Conservation (phyloP, 2,888 invertebrate species). For the Pegoplata infirma region DNA sequence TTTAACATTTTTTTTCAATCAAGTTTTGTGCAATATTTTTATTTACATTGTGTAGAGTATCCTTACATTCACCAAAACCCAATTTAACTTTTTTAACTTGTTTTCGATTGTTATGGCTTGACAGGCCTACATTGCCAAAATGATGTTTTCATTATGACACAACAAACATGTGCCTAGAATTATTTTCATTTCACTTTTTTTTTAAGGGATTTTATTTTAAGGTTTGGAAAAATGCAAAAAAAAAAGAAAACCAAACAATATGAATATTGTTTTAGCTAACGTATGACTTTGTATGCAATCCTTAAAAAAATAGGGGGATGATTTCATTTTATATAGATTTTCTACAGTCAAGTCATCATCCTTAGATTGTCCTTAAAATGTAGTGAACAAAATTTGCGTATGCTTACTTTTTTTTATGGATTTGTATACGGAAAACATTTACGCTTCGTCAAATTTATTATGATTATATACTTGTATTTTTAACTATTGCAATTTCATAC, state of each 20-base stretch:
- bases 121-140: slow-evolving; percentile 51
- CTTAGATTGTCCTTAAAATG: neutral
- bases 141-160: slow-evolving; percentile 56
- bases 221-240: slow-evolving; percentile 17
- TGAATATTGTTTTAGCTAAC: slow-evolving; percentile 30
- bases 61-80: too few relatives aligned
- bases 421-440: slow-evolving; percentile 45
- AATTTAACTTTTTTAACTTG: too few relatives aligned
- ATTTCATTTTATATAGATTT: slow-evolving; percentile 32
- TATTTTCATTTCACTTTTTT: neutral
- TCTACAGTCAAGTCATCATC: slow-evolving; percentile 35
- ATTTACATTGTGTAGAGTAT: too few relatives aligned
- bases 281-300: slow-evolving; percentile 9
- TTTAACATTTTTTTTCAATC: too few relatives aligned
- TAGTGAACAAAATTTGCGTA: slow-evolving; percentile 40
- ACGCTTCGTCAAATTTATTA: slow-evolving; percentile 66
- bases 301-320: slow-evolving; percentile 4
- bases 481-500: slow-evolving; percentile 59
- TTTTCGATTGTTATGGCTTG: slow-evolving; percentile 11
- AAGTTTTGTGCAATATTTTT: too few relatives aligned
- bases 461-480: slow-evolving; percentile 63
- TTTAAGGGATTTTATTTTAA: slow-evolving; percentile 17
- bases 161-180: neutral
- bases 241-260: too few relatives aligned
- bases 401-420: slow-evolving; percentile 32